Conservation (phyloP, 2,888 invertebrate genomes). For the Eupsilia transversa region DNA sequence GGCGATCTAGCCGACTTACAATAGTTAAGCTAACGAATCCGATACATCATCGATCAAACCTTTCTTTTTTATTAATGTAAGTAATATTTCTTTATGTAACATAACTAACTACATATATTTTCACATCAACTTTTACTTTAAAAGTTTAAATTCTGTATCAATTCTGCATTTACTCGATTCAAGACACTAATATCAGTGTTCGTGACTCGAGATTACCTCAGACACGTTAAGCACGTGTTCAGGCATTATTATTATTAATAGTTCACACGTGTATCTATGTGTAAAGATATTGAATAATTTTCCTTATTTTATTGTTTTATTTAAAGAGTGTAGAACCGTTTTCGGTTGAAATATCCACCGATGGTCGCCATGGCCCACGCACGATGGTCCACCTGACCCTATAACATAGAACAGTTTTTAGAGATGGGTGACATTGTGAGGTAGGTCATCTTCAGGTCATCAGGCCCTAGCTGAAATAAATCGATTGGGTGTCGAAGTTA, state of each 20-base stretch:
- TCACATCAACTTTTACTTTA: no score
- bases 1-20: no score
- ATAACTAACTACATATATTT: no score
- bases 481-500: not conserved
- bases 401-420: not conserved
- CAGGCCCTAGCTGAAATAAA: not conserved
- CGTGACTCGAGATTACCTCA: constrained; percentile 30
- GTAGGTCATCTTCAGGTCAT: not conserved
- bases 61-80: no score
- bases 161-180: not conserved
- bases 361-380: no score
- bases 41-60: no score
- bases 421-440: no score
- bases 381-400: no score
- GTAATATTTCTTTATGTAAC: no score
- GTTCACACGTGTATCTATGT: constrained; percentile 19
- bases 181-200: constrained; percentile 3
- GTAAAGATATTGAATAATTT: constrained; percentile 21
- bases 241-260: constrained; percentile 32
- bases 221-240: constrained; percentile 25
- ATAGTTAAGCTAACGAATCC: no score
- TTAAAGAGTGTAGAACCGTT: not conserved
- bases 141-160: not conserved
- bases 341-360: no score
- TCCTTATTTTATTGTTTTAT: constrained; percentile 16